These are phyloP conservation scores for Hypomecis punctinalis DNA, from an alignment of 2,888 invertebrate species.

Conservation along the genomic window DNA sequence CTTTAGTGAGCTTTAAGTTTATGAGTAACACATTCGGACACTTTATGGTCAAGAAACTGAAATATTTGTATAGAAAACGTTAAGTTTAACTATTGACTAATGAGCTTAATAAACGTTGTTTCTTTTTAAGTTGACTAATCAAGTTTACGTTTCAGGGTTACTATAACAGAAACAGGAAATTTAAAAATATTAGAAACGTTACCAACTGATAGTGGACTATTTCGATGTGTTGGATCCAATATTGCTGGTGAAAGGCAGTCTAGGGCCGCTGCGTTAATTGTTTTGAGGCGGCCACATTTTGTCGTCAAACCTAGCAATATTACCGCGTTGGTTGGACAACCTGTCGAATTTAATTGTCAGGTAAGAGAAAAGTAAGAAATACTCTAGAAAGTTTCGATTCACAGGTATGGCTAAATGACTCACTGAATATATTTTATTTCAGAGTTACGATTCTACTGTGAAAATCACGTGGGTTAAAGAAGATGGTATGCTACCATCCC, in stretches of 20 bases:
- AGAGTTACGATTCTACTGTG: slow-evolving; percentile 78
- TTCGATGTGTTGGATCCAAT: slow-evolving; percentile 96
- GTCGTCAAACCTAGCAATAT: slow-evolving; percentile 94
- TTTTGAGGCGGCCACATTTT: slow-evolving; percentile 94
- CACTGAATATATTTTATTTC: slow-evolving; percentile 49
- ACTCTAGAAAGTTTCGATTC: not conserved
- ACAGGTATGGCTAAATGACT: not conserved
- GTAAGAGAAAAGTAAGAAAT: slow-evolving; percentile 51
- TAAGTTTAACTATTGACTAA: too few relatives aligned
- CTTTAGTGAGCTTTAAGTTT: too few relatives aligned
- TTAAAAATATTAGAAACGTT: slow-evolving; percentile 95
- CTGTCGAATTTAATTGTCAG: slow-evolving; percentile 94
- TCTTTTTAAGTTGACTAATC: not conserved
- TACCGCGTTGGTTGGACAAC: slow-evolving; percentile 92
- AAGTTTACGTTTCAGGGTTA: slow-evolving; percentile 81
- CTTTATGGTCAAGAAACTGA: not conserved
- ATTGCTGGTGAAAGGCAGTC: slow-evolving; percentile 95
- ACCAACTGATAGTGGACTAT: slow-evolving; percentile 95
- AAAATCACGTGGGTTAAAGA: slow-evolving; percentile 82
- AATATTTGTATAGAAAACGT: not conserved
- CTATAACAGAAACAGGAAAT: slow-evolving; percentile 95
- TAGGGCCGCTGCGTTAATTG: slow-evolving; percentile 91
- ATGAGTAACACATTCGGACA: too few relatives aligned
- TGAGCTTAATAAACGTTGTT: not conserved
- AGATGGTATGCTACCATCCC: slow-evolving; percentile 73